A percentile compares a stretch with the other conserved stretches of the same genome.
Evolutionary conservation across 2,797 vertebrate genomes (phyloP).

Genomic region (Melanotaenia boesemani): DNA sequence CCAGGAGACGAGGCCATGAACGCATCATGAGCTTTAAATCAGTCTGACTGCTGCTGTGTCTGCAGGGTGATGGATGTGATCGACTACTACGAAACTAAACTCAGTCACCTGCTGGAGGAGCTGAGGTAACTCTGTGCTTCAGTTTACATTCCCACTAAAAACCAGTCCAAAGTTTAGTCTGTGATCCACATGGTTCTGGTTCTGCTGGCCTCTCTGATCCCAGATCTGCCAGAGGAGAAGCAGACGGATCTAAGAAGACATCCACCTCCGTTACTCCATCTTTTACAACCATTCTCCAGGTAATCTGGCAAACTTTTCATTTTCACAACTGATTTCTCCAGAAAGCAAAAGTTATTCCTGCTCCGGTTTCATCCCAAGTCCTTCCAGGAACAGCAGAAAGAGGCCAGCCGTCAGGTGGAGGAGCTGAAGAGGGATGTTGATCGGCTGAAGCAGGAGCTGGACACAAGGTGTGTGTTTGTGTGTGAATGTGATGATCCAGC

Average conservation of each 20-base stretch:
- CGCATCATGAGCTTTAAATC: background rate
- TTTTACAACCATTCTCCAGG: constrained; percentile 86
- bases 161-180: too few species aligned
- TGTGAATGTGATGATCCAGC: too few species aligned
- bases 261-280: constrained; percentile 71
- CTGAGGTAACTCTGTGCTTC: constrained; percentile 75
- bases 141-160: too few species aligned
- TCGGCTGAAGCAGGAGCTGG: constrained; percentile 84
- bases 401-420: constrained; percentile 80
- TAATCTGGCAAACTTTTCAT: constrained; percentile 30
- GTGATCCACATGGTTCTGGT: too few species aligned
- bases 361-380: constrained; percentile 68
- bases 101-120: constrained; percentile 80
- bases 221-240: constrained; percentile 63
- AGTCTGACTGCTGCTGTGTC: background rate
- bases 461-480: constrained; percentile 79
- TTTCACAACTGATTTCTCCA: background rate
- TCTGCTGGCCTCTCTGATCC: background rate
- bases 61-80: constrained; percentile 87
- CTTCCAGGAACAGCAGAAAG: constrained; percentile 85
- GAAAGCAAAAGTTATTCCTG: background rate
- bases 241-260: constrained; percentile 41
- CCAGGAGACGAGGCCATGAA: too few species aligned
- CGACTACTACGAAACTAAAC: constrained; percentile 87
- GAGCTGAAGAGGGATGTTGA: constrained; percentile 82